Base-by-base conservation (phyloP, 2,113 vertebrate genomes). In the Etia nguti region DNA sequence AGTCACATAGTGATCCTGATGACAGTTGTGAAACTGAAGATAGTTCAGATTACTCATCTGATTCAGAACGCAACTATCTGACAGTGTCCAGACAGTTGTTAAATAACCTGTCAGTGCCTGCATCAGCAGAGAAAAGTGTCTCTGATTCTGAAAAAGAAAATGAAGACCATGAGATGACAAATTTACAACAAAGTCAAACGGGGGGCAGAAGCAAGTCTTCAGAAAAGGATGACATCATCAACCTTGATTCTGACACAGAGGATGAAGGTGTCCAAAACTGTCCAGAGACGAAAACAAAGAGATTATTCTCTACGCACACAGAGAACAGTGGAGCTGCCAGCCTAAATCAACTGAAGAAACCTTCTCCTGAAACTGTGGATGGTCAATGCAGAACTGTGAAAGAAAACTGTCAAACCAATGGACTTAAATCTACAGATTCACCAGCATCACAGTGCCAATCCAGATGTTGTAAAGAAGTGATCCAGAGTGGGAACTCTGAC, bases 11-110 rank as follows among this genome's bases (percentile, higher is more conserved):
- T 6, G 80, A 59, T 6, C 1, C 24, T 12, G 86, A 83, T 54
- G 85, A 90, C 16, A 89, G 90, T 8, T 80, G 41, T 70, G 86
- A 87, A 10, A 94, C 93, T 4, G 93, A 94, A 2, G 73, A 94
- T 79, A 93, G 94, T 43, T 70, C 13, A 16, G 59, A 93, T 88
- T 93, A 93, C 59, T 68, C 91, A 12, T 16, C 75, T 15, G 38
- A 6, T 20, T 10, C 48, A 8, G 55, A 70, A 18, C 6, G 1
- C 5, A 94, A 92, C 56, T 52, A 24, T 41, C 13, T 93, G 52
- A 88, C 90, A 0, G 81, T 43, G 4, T 29, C 90, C 2, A 55
- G 2, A 2, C 3, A 18, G 6, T 9, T 55, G 2, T 12, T 29
- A 2, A 20, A 31, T 6, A 15, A 31, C 6, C n/a, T 9, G 4